Evolutionary conservation across 2,113 vertebrate species (phyloP).

Genomic region (Apeltes quadracus): DNA sequence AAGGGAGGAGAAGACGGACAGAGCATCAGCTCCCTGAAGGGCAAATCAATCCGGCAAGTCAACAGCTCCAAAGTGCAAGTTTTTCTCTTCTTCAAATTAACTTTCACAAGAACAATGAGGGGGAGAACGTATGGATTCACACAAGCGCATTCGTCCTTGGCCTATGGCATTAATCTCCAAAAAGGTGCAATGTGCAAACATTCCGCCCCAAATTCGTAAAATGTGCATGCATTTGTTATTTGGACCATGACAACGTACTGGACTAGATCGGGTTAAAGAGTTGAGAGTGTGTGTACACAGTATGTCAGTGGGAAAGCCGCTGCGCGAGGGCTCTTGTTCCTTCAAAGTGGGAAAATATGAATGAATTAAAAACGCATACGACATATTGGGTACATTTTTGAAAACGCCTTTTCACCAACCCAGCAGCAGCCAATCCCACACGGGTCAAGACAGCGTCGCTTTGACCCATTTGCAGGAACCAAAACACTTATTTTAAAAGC

Average conservation of each 20-base stretch:
- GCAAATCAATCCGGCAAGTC: conserved; percentile 75
- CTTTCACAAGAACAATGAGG: conserved; percentile 59
- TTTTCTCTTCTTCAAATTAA: conserved; percentile 72
- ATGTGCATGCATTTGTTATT: conserved; percentile 3
- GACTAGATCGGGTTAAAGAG: conserved; percentile 15
- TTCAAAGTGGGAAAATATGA: conserved; percentile 1
- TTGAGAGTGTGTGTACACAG: background rate
- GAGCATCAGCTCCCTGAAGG: conserved; percentile 62
- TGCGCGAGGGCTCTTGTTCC: background rate
- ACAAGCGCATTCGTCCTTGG: conserved; percentile 37
- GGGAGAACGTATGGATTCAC: conserved; percentile 12
- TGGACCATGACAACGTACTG: background rate
- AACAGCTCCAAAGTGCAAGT: conserved; percentile 53
- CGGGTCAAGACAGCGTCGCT: background rate
- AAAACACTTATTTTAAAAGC: background rate
- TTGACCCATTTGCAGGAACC: background rate
- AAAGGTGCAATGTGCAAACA: conserved; percentile 1
- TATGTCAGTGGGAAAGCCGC: background rate
- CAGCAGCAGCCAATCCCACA: background rate
- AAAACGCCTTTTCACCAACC: background rate
- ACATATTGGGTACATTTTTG: background rate
- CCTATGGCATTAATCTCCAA: background rate
- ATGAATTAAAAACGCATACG: conserved; percentile 7
- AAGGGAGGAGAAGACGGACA: conserved; percentile 46
- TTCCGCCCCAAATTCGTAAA: background rate